Evolutionary conservation across 2,888 invertebrate genomes (phyloP).

Genomic region (Conchocele bisecta): DNA sequence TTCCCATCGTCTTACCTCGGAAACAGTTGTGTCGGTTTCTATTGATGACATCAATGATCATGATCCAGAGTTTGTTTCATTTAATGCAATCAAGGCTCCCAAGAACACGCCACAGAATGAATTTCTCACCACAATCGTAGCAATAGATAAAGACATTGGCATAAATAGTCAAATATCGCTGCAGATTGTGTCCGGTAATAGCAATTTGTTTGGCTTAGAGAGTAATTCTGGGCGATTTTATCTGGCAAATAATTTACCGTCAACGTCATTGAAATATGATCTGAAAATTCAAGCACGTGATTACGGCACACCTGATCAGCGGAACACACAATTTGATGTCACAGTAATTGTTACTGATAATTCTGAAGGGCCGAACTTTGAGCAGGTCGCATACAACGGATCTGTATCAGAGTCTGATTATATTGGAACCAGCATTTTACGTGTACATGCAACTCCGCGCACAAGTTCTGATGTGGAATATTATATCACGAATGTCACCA

Average conservation of each 20-base stretch:
- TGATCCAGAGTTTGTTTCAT: slow-evolving; percentile 92
- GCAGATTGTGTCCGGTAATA: slow-evolving; percentile 83
- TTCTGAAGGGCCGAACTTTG: slow-evolving; percentile 65
- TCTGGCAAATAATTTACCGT: slow-evolving; percentile 49
- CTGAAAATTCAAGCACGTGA: slow-evolving; percentile 66
- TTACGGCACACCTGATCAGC: slow-evolving; percentile 50
- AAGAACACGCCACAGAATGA: slow-evolving; percentile 84
- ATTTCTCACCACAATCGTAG: slow-evolving; percentile 89
- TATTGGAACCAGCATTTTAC: slow-evolving; percentile 92
- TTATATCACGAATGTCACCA: slow-evolving; percentile 89
- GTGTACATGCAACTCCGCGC: slow-evolving; percentile 85
- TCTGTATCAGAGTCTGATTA: slow-evolving; percentile 95
- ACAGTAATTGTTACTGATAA: slow-evolving; percentile 56
- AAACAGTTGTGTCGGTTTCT: slow-evolving; percentile 93
- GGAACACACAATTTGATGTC: slow-evolving; percentile 51
- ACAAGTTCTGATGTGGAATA: slow-evolving; percentile 87
- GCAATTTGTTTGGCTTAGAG: slow-evolving; percentile 50
- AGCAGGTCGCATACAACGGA: slow-evolving; percentile 85
- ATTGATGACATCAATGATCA: slow-evolving; percentile 96
- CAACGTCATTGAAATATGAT: slow-evolving; percentile 51
- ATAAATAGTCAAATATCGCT: slow-evolving; percentile 96
- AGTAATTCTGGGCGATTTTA: slow-evolving; percentile 56
- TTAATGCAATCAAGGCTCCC: slow-evolving; percentile 88
- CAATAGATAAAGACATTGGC: slow-evolving; percentile 94
- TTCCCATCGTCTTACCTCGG: slow-evolving; percentile 90